These are phyloP conservation scores for Drosophila bifasciata DNA, from an alignment of 1,140 invertebrate species.

Conservation along the genomic window DNA sequence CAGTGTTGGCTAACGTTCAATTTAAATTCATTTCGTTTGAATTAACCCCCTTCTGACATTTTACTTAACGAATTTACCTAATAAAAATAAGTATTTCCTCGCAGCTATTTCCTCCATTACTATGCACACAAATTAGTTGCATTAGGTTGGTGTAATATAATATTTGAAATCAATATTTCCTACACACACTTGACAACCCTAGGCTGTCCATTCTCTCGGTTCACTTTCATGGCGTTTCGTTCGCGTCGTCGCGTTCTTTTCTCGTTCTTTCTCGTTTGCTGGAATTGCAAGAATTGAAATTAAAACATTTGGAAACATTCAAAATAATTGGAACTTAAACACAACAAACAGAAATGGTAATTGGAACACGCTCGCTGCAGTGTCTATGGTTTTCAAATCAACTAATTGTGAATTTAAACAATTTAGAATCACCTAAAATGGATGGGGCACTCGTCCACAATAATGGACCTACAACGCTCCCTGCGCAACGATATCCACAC, in stretches of 20 bases:
- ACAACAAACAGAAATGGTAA: constrained; percentile 59
- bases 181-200: no score
- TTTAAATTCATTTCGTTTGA: no score
- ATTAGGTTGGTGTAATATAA: no score
- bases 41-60: no score
- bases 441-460: constrained; percentile 82
- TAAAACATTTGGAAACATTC: constrained; percentile 14
- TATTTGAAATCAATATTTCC: no score
- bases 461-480: constrained; percentile 77
- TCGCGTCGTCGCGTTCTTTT: constrained; percentile 28
- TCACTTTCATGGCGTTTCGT: neutral
- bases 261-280: constrained; percentile 8
- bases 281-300: constrained; percentile 48
- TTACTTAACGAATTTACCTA: no score
- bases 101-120: no score
- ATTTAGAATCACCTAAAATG: constrained; percentile 79
- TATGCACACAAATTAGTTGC: no score
- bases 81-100: no score
- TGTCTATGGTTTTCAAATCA: neutral
- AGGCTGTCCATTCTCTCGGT: no score
- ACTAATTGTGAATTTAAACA: no score
- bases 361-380: constrained; percentile 31
- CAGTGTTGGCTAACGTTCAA: no score
- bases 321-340: constrained; percentile 46
- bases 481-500: constrained; percentile 64